phyloP scores from a whole-genome alignment of 2,888 invertebrate species.

The Napeogenes sylphis region DNA sequence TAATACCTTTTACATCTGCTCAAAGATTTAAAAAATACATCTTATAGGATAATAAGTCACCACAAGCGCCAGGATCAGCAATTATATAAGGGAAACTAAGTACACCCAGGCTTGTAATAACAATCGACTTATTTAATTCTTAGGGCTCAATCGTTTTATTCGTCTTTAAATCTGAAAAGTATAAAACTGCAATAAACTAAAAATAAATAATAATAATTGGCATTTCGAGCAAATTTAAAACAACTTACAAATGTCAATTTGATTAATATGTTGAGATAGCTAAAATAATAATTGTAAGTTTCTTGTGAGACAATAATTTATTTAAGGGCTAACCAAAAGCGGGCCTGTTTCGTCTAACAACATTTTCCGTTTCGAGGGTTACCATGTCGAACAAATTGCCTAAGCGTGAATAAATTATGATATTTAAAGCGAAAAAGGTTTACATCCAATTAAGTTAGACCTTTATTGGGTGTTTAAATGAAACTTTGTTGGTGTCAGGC shows the following conservation, averaged over 20 bases:
- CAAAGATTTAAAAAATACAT: too few species aligned
- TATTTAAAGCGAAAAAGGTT: conserved; percentile 10
- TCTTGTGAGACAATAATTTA: conserved; percentile 15
- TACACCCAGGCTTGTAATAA: too few species aligned
- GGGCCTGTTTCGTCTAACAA: conserved; percentile 13
- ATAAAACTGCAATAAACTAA: too few species aligned
- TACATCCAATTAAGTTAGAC: neutral
- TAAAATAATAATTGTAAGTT: conserved; percentile 11
- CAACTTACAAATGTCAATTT: neutral
- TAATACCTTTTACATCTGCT: too few species aligned
- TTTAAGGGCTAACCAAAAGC: conserved; percentile 16
- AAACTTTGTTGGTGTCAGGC: neutral
- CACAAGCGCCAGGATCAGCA: too few species aligned
- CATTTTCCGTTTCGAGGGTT: conserved; percentile 10
- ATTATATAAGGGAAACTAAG: too few species aligned
- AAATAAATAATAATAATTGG: too few species aligned
- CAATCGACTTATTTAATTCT: too few species aligned
- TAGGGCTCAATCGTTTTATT: too few species aligned
- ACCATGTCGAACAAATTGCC: conserved; percentile 10
- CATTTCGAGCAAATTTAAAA: too few species aligned
- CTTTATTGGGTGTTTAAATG: conserved; percentile 1
- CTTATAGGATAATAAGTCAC: too few species aligned
- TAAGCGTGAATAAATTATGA: conserved; percentile 11
- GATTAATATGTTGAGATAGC: conserved; percentile 4
- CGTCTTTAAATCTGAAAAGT: too few species aligned